These are phyloP conservation scores for Crotalus horridus DNA, from an alignment of 2,113 vertebrate genomes.

Conservation along the genomic window DNA sequence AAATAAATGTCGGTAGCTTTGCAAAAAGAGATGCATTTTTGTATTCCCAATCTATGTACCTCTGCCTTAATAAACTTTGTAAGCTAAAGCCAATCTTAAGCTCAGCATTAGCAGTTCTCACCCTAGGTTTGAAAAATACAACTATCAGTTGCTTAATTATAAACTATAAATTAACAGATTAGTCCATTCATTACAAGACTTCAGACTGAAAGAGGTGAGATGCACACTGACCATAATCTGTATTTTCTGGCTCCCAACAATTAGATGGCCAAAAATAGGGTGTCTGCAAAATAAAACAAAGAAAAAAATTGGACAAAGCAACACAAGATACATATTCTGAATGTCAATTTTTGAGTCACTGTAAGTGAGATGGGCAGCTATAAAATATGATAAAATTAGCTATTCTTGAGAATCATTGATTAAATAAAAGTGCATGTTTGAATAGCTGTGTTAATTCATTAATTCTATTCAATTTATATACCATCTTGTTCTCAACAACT, in stretches of 20 bases:
- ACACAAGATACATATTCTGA: constrained; percentile 42
- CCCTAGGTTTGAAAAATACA: constrained; percentile 23
- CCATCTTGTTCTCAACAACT: neutral
- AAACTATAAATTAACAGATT: constrained; percentile 29
- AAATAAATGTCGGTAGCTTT: neutral
- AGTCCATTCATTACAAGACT: constrained; percentile 33
- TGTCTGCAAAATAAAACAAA: constrained; percentile 75
- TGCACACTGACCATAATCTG: constrained; percentile 89
- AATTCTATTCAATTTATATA: neutral
- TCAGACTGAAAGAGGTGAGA: constrained; percentile 45
- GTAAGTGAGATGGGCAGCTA: neutral
- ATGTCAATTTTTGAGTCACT: constrained; percentile 2
- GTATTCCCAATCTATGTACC: neutral
- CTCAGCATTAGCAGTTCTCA: constrained; percentile 42
- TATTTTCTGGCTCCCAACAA: constrained; percentile 98
- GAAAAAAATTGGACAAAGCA: constrained; percentile 17
- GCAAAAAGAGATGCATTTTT: neutral
- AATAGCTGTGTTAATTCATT: neutral
- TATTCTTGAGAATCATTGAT: neutral
- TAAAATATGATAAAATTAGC: neutral
- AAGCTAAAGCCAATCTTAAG: constrained; percentile 28
- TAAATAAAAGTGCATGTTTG: neutral
- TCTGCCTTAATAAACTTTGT: constrained; percentile 30
- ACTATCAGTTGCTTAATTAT: constrained; percentile 26
- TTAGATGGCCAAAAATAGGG: constrained; percentile 99